phyloP scores from a whole-genome alignment of 2,888 invertebrate genomes.

The Vanessa cardui region DNA sequence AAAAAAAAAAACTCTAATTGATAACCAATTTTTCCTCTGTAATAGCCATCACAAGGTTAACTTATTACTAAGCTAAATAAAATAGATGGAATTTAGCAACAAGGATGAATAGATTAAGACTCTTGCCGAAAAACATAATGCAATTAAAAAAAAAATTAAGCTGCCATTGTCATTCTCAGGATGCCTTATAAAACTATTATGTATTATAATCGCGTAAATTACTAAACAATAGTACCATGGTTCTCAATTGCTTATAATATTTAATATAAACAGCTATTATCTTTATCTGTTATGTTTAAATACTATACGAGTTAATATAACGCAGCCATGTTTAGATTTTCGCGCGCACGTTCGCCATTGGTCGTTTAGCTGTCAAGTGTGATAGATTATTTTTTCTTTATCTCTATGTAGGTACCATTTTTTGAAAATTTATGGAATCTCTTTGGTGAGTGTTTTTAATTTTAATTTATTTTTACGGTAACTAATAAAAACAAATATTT shows the following conservation, averaged over 20 bases:
- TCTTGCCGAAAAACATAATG: not conserved
- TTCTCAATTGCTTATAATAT: constrained; percentile 12
- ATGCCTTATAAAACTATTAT: not conserved
- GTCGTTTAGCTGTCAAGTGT: constrained; percentile 26
- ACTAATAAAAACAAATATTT: no score
- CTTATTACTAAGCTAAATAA: no score
- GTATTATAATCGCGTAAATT: constrained; percentile 1
- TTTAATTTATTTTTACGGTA: no score
- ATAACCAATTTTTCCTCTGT: no score
- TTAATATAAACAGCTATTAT: constrained; percentile 31
- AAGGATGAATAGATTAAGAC: not conserved
- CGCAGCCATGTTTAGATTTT: constrained; percentile 25
- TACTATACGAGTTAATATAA: constrained; percentile 19
- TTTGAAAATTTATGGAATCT: not conserved
- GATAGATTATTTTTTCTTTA: constrained; percentile 25
- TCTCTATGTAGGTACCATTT: not conserved
- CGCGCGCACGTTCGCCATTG: constrained; percentile 26
- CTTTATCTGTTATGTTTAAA: constrained; percentile 6
- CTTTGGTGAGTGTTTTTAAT: constrained; percentile 9
- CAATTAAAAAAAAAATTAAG: no score
- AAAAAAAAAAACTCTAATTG: no score
- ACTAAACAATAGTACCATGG: constrained; percentile 2
- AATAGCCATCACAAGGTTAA: no score
- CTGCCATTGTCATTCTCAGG: no score
- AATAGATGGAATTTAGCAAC: no score